Evolutionary conservation across 2,797 vertebrate species (phyloP).

Genomic region (Alectoris magna): DNA sequence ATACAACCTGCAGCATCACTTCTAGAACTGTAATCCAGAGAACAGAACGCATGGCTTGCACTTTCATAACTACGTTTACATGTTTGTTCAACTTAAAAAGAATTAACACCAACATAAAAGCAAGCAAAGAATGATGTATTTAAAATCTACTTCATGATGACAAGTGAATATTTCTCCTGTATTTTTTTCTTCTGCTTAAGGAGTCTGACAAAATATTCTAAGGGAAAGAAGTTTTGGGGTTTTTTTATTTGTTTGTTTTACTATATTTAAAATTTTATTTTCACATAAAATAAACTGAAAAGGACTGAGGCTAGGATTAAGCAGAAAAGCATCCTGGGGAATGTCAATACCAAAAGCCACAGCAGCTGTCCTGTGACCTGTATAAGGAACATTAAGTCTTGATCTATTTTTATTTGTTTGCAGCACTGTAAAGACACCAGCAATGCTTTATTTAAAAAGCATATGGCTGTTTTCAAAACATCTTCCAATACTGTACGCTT

Average conservation of each 20-base stretch:
- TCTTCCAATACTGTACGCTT: background rate
- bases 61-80: background rate
- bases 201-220: background rate
- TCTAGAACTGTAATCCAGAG: background rate
- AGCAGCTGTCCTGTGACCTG: background rate
- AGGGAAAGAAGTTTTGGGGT: background rate
- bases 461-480: conserved; percentile 25
- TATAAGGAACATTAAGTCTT: background rate
- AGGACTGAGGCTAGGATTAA: background rate
- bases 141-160: background rate
- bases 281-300: background rate
- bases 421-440: conserved; percentile 6
- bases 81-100: background rate
- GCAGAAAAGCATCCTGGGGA: background rate
- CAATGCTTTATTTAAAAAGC: conserved; percentile 32
- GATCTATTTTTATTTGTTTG: conserved; percentile 27
- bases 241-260: background rate
- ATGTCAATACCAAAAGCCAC: background rate
- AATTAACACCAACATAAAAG: background rate
- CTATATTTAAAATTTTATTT: background rate
- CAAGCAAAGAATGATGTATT: background rate
- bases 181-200: background rate
- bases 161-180: background rate
- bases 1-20: background rate
- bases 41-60: background rate